Base-by-base conservation (phyloP, 2,888 invertebrate genomes). In the Pediacus dermestoides region DNA sequence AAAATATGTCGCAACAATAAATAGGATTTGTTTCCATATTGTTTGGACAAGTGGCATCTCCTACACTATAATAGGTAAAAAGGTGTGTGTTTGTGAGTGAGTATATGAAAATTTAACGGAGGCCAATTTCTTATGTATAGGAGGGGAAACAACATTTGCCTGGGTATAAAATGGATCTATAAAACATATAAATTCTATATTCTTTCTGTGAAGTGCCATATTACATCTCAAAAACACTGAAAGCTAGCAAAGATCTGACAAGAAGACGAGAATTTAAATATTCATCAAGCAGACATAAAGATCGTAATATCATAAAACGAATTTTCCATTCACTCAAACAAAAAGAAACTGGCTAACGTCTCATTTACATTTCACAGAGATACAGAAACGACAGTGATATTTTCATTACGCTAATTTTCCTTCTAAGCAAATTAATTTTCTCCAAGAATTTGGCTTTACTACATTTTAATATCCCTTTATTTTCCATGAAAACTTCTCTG, bases 231-330 rank as follows among this genome's bases (percentile, higher is more conserved):
- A 37, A 39, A 44, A 44, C 42, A 43, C 50, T 53, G 53, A 58
- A 56, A 49, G 53, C 55, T 44, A 52, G 55, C 50, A 49, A 51
- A 52, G 56, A 55, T 57, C 59, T 53, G 58, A 58, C 57, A 58
- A 28, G 28, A 28, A 57, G 58, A 50, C 52, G 56, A 54, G 55
- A 54, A 56, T 63, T 67, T 63, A 67, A 67, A 67, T 66, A 67
- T 67, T 66, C 64, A 67, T 64, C 61, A 59, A 44, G 53, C 58
- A 64, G 66, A 66, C 66, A 63, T 64, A 64, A 67, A 64, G 66
- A 64, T 64, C 60, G 58, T 66, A 65, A 65, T 66, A 63, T 63
- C 57, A 57, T 63, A 66, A 66, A 66, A 65, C 63, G 64, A 64
- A 64, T 65, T 66, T 66, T 64, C 60, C 64, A 63, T 64, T 61